Evolutionary conservation across 2,888 invertebrate species (phyloP).

Genomic region (Tinea trinotella): DNA sequence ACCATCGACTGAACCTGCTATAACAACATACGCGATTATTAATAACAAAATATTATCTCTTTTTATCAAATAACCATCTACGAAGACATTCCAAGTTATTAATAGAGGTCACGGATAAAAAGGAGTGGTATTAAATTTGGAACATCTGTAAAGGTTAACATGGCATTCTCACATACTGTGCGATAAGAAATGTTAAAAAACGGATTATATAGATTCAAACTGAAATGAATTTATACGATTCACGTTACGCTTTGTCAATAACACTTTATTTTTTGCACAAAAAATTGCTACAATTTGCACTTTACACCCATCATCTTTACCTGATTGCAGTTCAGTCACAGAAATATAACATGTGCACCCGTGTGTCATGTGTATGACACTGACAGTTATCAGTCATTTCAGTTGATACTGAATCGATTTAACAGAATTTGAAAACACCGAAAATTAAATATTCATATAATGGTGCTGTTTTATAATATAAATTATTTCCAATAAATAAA

Average conservation of each 20-base stretch:
- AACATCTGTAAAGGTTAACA: slow-evolving; percentile 15
- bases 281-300: slow-evolving; percentile 2
- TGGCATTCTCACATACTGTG: slow-evolving; percentile 1
- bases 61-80: background rate
- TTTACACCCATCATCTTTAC: slow-evolving; percentile 8
- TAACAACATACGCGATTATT: background rate
- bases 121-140: slow-evolving; percentile 15
- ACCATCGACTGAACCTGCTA: slow-evolving; percentile 4
- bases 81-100: background rate
- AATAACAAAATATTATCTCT: background rate
- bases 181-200: background rate
- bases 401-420: too few relatives aligned
- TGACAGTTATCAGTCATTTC: slow-evolving; percentile 5
- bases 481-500: too few relatives aligned
- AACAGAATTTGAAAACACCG: too few relatives aligned
- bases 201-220: background rate
- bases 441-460: too few relatives aligned
- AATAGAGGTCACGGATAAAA: slow-evolving; percentile 13
- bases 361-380: slow-evolving; percentile 12
- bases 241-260: background rate
- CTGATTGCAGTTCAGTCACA: slow-evolving; percentile 14
- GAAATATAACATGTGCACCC: slow-evolving; percentile 16
- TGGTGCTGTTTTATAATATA: too few relatives aligned
- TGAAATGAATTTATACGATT: background rate
- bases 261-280: background rate